These are phyloP conservation scores for Hyles lineata DNA, from an alignment of 2,888 invertebrate genomes.

Conservation along the genomic window DNA sequence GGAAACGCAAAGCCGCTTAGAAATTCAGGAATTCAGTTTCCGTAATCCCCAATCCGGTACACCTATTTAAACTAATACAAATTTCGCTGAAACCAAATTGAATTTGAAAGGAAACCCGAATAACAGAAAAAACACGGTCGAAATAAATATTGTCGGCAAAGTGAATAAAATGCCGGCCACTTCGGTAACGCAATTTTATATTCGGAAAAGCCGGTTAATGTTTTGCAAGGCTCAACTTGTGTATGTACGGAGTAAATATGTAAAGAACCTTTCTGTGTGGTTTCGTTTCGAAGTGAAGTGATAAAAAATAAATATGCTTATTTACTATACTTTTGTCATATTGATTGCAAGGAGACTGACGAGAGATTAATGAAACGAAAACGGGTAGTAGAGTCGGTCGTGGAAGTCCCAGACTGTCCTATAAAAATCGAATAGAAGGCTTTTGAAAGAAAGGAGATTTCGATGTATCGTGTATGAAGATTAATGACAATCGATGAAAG, in stretches of 20 bases:
- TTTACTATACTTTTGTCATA: no score
- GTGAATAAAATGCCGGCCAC: not conserved
- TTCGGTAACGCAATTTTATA: conserved; percentile 7
- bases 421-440: no score
- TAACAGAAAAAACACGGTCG: not conserved
- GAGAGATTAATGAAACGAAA: no score
- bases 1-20: not conserved
- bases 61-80: not conserved
- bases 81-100: not conserved
- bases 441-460: no score
- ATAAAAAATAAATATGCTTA: no score
- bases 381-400: no score
- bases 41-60: not conserved
- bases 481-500: no score
- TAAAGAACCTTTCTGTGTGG: not conserved
- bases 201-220: conserved; percentile 13
- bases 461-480: no score
- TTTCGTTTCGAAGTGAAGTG: not conserved
- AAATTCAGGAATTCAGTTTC: not conserved
- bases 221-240: not conserved
- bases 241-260: not conserved
- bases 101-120: not conserved
- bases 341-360: no score
- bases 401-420: no score
- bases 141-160: not conserved